Base-by-base conservation (phyloP, 2,888 invertebrate genomes). In the Dysmachus trigonus region DNA sequence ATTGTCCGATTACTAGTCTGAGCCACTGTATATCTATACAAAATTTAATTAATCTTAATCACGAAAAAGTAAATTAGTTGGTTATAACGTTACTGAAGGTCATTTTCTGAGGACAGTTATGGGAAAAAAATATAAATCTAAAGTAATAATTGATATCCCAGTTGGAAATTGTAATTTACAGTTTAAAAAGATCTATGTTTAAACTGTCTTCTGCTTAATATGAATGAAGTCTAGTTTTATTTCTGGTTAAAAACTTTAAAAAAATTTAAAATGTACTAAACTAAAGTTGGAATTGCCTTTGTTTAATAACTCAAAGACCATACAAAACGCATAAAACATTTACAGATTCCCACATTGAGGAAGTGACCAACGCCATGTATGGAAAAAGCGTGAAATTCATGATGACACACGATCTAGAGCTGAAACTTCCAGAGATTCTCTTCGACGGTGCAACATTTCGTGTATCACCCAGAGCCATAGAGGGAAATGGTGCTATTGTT, bases 391-490 rank as follows among this genome's bases (percentile, higher is more conserved):
- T 95, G 0, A 95, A 95, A 89, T 97, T 97, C 89, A 92, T 97
- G 31, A 95, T 95, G 91, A 96, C 96, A 0, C 96, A 97, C 88
- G 95, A 97, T 90, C 93, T 97, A 90, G 95, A 95, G 89, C 88
- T 97, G 53, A 93, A 94, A 72, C 90, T 97, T 77, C 97, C 97
- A 0, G 95, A 95, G 87, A 93, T 94, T 85, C 93, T 96, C 89
- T 96, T 96, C 90, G 94, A 95, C 72, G 96, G 96, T 7, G 95
- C 95, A 0, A 94, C 94, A 10, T 91, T 97, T 88, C 95, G 94
- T 89, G 93, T 97, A 74, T 96, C 96, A 10, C 97, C 97, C 0
- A 93, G 95, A 27, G 94, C 95, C 0, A 91, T 96, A 73, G 96
- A 95, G 85, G 95, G 94, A 84, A 95, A 94, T 87, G 97, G 96